These are phyloP conservation scores for Acanthopagrus latus DNA, from an alignment of 2,797 vertebrate genomes.

Conservation along the genomic window DNA sequence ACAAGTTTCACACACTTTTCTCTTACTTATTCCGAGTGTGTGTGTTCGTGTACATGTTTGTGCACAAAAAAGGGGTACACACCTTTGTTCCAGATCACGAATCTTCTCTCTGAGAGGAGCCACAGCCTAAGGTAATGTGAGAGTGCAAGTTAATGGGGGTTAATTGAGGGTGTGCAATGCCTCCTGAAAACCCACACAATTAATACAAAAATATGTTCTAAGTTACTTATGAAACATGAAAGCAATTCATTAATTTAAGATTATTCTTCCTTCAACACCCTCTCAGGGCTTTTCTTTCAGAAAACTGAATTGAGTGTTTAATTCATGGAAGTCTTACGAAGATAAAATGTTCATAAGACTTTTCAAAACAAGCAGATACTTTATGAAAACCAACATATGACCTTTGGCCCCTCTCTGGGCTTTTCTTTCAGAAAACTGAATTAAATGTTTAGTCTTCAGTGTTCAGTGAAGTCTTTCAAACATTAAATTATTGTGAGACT, in stretches of 20 bases:
- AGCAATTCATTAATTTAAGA: not conserved
- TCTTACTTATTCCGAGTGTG: not conserved
- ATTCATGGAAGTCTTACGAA: too few relatives aligned
- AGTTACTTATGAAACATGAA: not conserved
- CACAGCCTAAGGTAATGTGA: slow-evolving; percentile 86
- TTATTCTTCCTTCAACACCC: not conserved
- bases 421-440: too few relatives aligned
- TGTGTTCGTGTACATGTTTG: not conserved
- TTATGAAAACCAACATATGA: not conserved
- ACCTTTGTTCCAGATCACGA: slow-evolving; percentile 97
- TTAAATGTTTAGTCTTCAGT: too few relatives aligned
- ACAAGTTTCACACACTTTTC: not conserved
- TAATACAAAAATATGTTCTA: not conserved
- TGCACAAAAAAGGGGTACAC: slow-evolving; percentile 44
- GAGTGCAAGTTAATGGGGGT: slow-evolving; percentile 9
- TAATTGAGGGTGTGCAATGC: not conserved
- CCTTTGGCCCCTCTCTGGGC: not conserved
- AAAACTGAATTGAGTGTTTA: not conserved
- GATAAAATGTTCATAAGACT: not conserved
- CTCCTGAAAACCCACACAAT: not conserved
- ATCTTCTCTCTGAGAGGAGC: slow-evolving; percentile 97
- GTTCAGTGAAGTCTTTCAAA: too few relatives aligned
- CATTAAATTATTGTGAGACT: too few relatives aligned
- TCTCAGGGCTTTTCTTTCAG: not conserved
- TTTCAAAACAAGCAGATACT: not conserved